phyloP scores from a whole-genome alignment of 2,113 vertebrate genomes.

The Mustela lutreola region DNA sequence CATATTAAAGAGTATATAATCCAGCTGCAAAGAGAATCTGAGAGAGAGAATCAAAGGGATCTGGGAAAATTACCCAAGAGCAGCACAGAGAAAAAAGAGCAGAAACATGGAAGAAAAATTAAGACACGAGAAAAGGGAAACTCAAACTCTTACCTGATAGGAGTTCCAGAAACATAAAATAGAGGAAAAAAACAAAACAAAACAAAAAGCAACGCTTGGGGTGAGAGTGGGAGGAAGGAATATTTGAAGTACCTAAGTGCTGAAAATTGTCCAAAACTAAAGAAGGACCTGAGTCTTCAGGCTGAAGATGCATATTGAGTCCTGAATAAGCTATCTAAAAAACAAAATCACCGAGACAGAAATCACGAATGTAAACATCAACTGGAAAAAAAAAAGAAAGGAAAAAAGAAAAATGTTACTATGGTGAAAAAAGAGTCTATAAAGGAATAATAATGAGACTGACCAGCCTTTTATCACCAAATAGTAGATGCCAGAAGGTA shows the following conservation, averaged over 20 bases:
- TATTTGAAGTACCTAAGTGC: background rate
- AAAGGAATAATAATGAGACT: background rate
- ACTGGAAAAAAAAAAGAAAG: background rate
- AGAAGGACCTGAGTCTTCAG: background rate
- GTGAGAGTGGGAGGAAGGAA: background rate
- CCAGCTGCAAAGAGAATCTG: background rate
- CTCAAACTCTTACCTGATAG: background rate
- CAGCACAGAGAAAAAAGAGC: background rate
- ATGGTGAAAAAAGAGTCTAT: background rate
- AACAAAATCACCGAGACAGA: background rate
- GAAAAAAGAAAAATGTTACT: background rate
- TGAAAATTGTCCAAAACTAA: constrained; percentile 14
- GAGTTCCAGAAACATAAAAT: background rate
- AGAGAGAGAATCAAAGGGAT: background rate
- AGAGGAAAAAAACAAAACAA: background rate
- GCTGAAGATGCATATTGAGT: background rate
- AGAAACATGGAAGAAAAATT: background rate
- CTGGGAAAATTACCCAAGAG: background rate
- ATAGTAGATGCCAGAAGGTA: background rate
- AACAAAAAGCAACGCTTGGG: background rate
- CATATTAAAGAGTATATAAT: background rate
- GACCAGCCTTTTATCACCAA: background rate
- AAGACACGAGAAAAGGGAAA: constrained; percentile 34
- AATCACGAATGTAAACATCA: background rate
- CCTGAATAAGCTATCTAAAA: background rate